phyloP scores from a whole-genome alignment of 1,140 invertebrate genomes.

The Listronotus oregonensis region DNA sequence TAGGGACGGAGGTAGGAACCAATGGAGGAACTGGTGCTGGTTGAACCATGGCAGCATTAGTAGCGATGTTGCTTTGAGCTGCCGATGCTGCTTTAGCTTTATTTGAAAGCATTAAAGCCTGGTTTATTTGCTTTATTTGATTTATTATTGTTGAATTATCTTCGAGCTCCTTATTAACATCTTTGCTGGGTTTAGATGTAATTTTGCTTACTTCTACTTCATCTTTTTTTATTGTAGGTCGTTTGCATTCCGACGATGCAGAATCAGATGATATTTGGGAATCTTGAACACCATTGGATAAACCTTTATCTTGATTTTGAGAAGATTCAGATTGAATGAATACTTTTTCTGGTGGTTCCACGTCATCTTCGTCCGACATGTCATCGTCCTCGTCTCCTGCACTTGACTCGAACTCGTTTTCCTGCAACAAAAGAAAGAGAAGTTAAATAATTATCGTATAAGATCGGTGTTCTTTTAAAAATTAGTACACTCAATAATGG shows the following conservation, averaged over 20 bases:
- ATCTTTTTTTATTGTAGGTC: background rate
- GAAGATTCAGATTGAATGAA: background rate
- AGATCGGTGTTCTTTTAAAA: too few relatives aligned
- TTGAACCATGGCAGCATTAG: background rate
- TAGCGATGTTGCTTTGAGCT: background rate
- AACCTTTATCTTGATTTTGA: background rate
- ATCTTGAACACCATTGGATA: background rate
- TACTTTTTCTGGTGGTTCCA: constrained; percentile 25
- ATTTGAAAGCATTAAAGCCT: constrained; percentile 30
- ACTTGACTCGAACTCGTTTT: constrained; percentile 7
- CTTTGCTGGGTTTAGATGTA: background rate
- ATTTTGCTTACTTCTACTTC: background rate
- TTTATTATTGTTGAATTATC: constrained; percentile 22
- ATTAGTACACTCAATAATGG: too few relatives aligned
- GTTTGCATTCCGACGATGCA: constrained; percentile 5
- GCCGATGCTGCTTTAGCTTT: constrained; percentile 13
- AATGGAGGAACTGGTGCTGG: background rate
- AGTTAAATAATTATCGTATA: too few relatives aligned
- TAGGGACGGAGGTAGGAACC: constrained; percentile 2
- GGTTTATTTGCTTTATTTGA: constrained; percentile 30
- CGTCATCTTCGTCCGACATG: constrained; percentile 15
- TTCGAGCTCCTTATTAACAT: background rate
- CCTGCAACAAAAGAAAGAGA: constrained; percentile 25
- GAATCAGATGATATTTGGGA: constrained; percentile 8
- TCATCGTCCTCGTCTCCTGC: constrained; percentile 24